Evolutionary conservation across 1,140 invertebrate species (phyloP), one percentile per base, ranked within the genome.

Genomic region (Melanaphis sacchari): DNA sequence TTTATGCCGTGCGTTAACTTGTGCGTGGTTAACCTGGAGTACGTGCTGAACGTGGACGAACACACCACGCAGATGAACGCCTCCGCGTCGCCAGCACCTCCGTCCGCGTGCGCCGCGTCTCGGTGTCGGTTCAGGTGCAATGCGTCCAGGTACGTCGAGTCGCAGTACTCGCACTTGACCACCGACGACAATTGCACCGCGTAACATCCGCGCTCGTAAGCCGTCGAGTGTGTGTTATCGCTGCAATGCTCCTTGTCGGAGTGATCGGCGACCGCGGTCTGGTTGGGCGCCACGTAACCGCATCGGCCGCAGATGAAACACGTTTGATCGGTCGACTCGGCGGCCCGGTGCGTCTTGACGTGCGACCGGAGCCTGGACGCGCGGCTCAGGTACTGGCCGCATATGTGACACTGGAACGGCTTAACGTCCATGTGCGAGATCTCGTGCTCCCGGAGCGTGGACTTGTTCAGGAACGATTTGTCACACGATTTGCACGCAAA

Each of bases 351-450:
- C 11, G 95, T 95, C 5, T 95, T 95, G 38, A 96, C 94, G 94
- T 96, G 95, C 95, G 95, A 95, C 24, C 95, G 94, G 36, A 96
- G 95, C 1, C 96, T 95, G 38, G 95, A 96, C 22, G 95, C 94
- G 0, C 96, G 95, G 24, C 95, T 96, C 93, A 96, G 94, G 52
- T 95, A 95, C 94, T 96, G 95, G 94, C 95, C 94, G 93, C 96
- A 96, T 54, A 96, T 96, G 94, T 96, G 95, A 93, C 96, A 96
- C 94, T 96, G 95, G 95, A 95, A 96, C 15, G 96, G 96, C 84
- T 96, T 96, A 93, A 96, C 95, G 94, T 95, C 95, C 93, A 96
- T 95, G 95, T 96, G 96, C 6, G 95, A 95, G 9, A 96, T 95
- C 11, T 95, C 95, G 85, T 96, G 96, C 85, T 96, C 96, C 89